Evolutionary conservation across 1,140 invertebrate species (phyloP).

Genomic region (honey bee (Apis mellifera)): Amel_HAv3.1 CM009946.2:3814501-3815000

Average conservation of each 20-base stretch:
- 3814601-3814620: too few species aligned
- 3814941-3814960: constrained; percentile 34
- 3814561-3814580: not conserved
- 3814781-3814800: too few species aligned
- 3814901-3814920: not conserved
- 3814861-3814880: not conserved
- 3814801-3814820: too few species aligned
- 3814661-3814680: too few species aligned
- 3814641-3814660: too few species aligned
- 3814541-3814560: not conserved
- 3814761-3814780: too few species aligned
- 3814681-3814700: too few species aligned
- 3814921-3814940: not conserved
- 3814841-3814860: constrained; percentile 6
- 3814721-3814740: too few species aligned
- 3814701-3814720: too few species aligned
- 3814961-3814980: constrained; percentile 38
- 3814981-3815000: constrained; percentile 62
- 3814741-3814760: too few species aligned
- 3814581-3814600: not conserved
- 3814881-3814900: not conserved
- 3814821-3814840: not conserved
- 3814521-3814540: not conserved
- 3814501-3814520: constrained; percentile 43
- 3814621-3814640: not conserved